phyloP scores from a whole-genome alignment of 2,797 vertebrate species.

The Leucoraja ocellata region DNA sequence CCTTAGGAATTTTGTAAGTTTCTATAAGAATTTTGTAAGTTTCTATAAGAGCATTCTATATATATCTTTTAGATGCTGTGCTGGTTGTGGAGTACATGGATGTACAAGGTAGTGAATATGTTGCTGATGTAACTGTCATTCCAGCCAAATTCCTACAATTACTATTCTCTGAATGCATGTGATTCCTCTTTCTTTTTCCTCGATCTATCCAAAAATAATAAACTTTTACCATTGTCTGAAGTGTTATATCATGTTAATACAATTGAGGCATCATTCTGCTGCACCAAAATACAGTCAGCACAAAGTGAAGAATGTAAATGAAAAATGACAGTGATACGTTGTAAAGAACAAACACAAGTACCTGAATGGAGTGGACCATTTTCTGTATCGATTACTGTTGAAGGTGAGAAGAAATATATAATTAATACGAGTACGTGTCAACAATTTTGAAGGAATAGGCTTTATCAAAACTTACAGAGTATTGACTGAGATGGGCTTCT shows the following conservation, averaged over 20 bases:
- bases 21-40: too few relatives aligned
- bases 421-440: neutral
- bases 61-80: neutral
- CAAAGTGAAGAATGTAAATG: neutral
- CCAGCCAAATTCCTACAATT: neutral
- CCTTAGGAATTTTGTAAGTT: too few relatives aligned
- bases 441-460: constrained; percentile 7
- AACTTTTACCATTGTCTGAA: neutral
- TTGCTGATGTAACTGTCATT: neutral
- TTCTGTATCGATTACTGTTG: constrained; percentile 23
- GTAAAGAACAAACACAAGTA: constrained; percentile 6
- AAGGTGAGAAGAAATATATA: neutral
- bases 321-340: neutral
- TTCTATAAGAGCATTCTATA: too few relatives aligned
- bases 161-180: neutral
- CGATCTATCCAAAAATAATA: neutral
- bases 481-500: neutral
- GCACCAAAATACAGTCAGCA: neutral
- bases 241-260: neutral
- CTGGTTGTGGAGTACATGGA: neutral
- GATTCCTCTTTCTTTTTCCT: neutral
- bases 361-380: neutral
- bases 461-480: constrained; percentile 7
- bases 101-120: neutral
- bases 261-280: neutral